Evolutionary conservation across 2,113 vertebrate species (phyloP).

Genomic region (Thomomys bottae): DNA sequence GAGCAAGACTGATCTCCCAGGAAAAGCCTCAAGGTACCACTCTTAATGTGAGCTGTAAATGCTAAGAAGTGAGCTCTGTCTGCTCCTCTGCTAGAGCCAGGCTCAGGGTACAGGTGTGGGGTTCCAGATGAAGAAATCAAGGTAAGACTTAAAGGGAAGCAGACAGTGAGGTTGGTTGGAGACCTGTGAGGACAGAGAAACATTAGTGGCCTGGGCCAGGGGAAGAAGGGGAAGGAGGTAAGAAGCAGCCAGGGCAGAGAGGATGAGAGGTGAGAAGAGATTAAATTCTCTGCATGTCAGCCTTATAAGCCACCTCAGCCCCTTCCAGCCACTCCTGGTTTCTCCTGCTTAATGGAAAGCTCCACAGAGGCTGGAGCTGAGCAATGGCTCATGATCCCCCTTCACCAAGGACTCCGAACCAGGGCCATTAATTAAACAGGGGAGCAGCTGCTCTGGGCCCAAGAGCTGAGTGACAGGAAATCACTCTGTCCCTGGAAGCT

Average conservation of each 20-base stretch:
- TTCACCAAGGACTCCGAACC: constrained; percentile 39
- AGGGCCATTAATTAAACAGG: constrained; percentile 65
- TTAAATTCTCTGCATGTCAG: rapidly evolving
- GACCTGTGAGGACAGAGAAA: background rate
- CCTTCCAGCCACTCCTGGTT: background rate
- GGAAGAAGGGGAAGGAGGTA: background rate
- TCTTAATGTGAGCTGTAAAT: background rate
- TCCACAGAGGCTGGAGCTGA: background rate
- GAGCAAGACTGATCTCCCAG: background rate
- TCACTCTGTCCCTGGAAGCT: constrained; percentile 48
- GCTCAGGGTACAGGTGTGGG: background rate
- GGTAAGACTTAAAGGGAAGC: background rate
- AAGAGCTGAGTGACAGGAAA: constrained; percentile 57
- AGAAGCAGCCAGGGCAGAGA: background rate
- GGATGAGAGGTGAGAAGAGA: background rate
- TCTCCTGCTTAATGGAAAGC: constrained; percentile 13
- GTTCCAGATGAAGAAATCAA: background rate
- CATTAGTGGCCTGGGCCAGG: background rate
- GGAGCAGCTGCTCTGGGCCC: constrained; percentile 55
- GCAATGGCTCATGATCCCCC: constrained; percentile 3
- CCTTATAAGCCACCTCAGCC: too few species aligned
- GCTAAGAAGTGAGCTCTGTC: background rate
- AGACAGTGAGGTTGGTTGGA: background rate
- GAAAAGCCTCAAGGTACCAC: background rate
- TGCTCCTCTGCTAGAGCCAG: background rate